Evolutionary conservation across 2,888 invertebrate species (phyloP).

Genomic region (Choristoneura rosaceana): DNA sequence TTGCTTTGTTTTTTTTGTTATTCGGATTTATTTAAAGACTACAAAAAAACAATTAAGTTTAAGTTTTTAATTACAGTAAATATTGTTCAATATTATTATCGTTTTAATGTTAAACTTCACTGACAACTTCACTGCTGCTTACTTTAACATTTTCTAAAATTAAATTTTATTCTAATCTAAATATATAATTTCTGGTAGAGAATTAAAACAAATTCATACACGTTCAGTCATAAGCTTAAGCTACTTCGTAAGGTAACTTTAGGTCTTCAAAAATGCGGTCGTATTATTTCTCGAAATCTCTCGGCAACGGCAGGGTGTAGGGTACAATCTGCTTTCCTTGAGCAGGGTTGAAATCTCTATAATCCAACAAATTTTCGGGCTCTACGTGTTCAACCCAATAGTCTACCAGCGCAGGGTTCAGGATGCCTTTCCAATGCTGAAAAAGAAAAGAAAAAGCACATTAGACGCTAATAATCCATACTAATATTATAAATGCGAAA

Average conservation of each 20-base stretch:
- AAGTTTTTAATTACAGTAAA: slow-evolving; percentile 1
- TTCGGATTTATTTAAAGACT: slow-evolving; percentile 3
- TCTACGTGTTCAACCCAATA: slow-evolving; percentile 83
- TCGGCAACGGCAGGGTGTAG: slow-evolving; percentile 79
- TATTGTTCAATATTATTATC: slow-evolving; percentile 10
- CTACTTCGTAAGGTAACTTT: not conserved
- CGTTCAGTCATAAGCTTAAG: not conserved
- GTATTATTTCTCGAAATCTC: slow-evolving; percentile 48
- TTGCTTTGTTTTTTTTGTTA: slow-evolving; percentile 9
- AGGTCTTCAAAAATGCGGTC: not conserved
- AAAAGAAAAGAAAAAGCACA: slow-evolving; percentile 45
- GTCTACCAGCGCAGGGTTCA: slow-evolving; percentile 68
- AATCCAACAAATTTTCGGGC: slow-evolving; percentile 67
- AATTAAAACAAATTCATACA: not conserved
- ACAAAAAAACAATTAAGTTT: slow-evolving; percentile 2
- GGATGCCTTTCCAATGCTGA: slow-evolving; percentile 82
- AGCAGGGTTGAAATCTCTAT: slow-evolving; percentile 71
- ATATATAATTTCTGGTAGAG: not conserved
- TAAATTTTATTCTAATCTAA: not conserved
- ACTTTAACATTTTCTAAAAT: not conserved
- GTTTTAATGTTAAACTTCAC: not conserved
- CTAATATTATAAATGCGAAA: too few relatives aligned
- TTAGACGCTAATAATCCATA: too few relatives aligned
- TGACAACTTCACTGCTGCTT: not conserved
- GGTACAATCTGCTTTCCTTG: slow-evolving; percentile 67